These are phyloP conservation scores for Siniperca obscura DNA, from an alignment of 2,797 vertebrate species.

Conservation along the genomic window DNA sequence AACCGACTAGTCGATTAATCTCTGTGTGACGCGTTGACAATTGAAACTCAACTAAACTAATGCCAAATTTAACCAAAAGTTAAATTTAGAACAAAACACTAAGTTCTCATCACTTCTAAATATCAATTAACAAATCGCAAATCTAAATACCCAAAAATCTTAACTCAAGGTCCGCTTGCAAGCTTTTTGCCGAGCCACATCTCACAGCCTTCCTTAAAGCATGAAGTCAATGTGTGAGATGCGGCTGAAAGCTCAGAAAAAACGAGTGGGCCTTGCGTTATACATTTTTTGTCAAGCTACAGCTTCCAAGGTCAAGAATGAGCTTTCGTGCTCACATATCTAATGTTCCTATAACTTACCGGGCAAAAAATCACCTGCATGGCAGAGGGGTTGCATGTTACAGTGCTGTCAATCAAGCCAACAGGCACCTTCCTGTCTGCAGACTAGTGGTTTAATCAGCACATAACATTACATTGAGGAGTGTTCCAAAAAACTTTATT, in stretches of 20 bases:
- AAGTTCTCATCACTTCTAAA: background rate
- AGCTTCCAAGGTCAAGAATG: background rate
- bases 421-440: constrained; percentile 24
- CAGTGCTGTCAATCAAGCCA: constrained; percentile 43
- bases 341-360: constrained; percentile 47
- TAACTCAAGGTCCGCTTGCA: constrained; percentile 36
- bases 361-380: constrained; percentile 37
- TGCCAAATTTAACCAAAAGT: constrained; percentile 43
- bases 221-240: background rate
- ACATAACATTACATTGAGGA: constrained; percentile 26
- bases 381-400: constrained; percentile 34
- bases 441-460: constrained; percentile 50
- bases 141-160: constrained; percentile 40
- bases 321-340: background rate
- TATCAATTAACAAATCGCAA: background rate
- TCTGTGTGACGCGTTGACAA: background rate
- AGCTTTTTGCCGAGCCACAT: background rate
- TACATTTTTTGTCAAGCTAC: constrained; percentile 14
- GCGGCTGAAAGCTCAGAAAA: background rate
- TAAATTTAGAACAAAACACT: constrained; percentile 14
- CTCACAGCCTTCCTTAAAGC: background rate
- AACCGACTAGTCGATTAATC: constrained; percentile 38
- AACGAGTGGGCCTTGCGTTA: constrained; percentile 20
- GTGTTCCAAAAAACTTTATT: background rate
- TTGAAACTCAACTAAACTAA: constrained; percentile 24